Percentiles rank a stretch among this genome's conserved stretches.
These are phyloP conservation scores for Pissodes strobi DNA, from an alignment of 1,140 invertebrate genomes.

Conservation along the genomic window DNA sequence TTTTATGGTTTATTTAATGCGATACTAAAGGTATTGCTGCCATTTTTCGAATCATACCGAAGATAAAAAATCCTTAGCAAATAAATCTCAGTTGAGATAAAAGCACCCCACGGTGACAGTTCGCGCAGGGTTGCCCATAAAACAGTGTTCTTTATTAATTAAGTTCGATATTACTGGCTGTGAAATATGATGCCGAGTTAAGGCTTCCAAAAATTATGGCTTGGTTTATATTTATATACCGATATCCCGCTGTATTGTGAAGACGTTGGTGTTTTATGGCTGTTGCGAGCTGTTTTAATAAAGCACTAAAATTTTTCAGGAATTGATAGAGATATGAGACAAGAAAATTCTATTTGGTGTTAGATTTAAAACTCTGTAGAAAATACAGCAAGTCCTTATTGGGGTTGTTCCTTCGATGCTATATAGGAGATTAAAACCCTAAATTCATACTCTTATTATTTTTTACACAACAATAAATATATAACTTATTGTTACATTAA, in stretches of 20 bases:
- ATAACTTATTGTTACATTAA: no score
- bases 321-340: background rate
- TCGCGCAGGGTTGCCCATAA: background rate
- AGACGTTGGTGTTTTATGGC: conserved; percentile 12
- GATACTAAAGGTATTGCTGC: no score
- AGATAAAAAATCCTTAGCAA: no score
- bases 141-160: conserved; percentile 8
- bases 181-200: conserved; percentile 10
- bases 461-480: no score
- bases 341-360: no score
- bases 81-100: background rate
- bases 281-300: conserved; percentile 12
- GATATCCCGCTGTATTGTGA: conserved; percentile 12
- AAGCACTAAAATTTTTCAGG: conserved; percentile 12
- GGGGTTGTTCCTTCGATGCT: no score
- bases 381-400: no score
- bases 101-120: background rate
- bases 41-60: no score
- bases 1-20: no score
- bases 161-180: conserved; percentile 5
- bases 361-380: no score
- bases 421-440: no score
- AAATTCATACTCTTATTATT: no score
- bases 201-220: conserved; percentile 17
- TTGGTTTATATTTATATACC: conserved; percentile 19